phyloP scores from a whole-genome alignment of 37 sponge, comb jelly and placozoan genomes.

The Agelas oroides region DNA sequence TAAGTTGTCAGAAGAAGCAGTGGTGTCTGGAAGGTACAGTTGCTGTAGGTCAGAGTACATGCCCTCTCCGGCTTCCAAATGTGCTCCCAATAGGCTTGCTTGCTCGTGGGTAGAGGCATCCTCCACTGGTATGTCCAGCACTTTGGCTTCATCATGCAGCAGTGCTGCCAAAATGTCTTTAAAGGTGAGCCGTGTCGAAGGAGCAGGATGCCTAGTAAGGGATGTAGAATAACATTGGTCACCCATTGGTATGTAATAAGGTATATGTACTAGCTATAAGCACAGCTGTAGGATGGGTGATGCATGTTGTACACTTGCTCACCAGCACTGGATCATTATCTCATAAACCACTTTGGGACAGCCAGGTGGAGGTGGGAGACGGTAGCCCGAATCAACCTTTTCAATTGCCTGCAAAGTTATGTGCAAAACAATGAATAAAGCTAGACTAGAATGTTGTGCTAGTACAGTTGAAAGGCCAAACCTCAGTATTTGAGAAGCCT shows the following conservation, averaged over 20 bases:
- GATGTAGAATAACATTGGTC: too few species aligned
- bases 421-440: not conserved
- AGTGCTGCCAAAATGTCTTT: constrained; percentile 11
- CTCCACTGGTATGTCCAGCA: constrained; percentile 25
- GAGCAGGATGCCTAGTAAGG: constrained; percentile 19
- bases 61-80: constrained; percentile 27
- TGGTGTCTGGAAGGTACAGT: constrained; percentile 1
- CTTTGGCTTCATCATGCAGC: not conserved
- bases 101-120: constrained; percentile 13
- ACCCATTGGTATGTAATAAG: too few species aligned
- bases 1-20: not conserved
- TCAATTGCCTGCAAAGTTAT: constrained; percentile 14
- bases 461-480: not conserved
- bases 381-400: constrained; percentile 25
- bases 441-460: too few species aligned
- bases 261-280: too few species aligned
- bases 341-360: constrained; percentile 26
- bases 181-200: constrained; percentile 22
- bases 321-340: constrained; percentile 52
- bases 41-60: constrained; percentile 65
- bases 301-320: not conserved
- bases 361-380: constrained; percentile 53
- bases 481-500: constrained; percentile 16
- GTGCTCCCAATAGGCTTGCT: constrained; percentile 46
- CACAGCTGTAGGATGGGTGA: too few species aligned